phyloP scores from a whole-genome alignment of 2,888 invertebrate genomes.

The Hartigia nigra region DNA sequence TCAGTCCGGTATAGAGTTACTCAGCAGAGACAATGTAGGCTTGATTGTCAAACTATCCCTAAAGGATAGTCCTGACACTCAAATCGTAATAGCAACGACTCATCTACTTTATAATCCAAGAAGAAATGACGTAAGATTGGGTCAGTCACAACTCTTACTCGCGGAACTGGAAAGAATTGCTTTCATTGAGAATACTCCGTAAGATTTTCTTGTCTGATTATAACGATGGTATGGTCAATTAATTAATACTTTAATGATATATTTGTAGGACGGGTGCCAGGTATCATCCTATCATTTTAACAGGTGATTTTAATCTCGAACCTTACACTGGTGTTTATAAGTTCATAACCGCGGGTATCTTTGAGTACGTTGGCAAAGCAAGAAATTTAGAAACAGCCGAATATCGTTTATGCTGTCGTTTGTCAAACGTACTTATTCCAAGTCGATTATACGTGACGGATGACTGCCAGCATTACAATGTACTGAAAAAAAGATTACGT shows the following conservation, averaged over 20 bases:
- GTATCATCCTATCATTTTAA: conserved; percentile 84
- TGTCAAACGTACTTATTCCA: conserved; percentile 59
- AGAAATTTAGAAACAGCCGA: conserved; percentile 64
- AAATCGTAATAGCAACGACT: conserved; percentile 88
- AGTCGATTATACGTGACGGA: conserved; percentile 67
- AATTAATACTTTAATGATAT: conserved; percentile 36
- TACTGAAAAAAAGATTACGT: conserved; percentile 65
- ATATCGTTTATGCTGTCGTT: conserved; percentile 25
- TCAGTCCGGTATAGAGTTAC: conserved; percentile 71
- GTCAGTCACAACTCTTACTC: conserved; percentile 86
- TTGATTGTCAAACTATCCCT: conserved; percentile 80
- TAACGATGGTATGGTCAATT: conserved; percentile 7
- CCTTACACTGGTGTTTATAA: conserved; percentile 79
- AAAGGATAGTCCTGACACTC: conserved; percentile 65
- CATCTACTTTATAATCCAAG: conserved; percentile 94
- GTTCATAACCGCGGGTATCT: conserved; percentile 74
- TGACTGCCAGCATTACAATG: conserved; percentile 71
- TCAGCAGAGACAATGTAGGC: conserved; percentile 91
- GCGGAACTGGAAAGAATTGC: conserved; percentile 87
- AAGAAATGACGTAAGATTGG: conserved; percentile 89
- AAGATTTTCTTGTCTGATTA: conserved; percentile 30
- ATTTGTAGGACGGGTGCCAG: conserved; percentile 52
- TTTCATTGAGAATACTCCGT: conserved; percentile 64
- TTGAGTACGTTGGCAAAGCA: conserved; percentile 66
- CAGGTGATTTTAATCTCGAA: conserved; percentile 93